Evolutionary conservation across 2,113 vertebrate genomes (phyloP).

Genomic region (Macquaria australasica): DNA sequence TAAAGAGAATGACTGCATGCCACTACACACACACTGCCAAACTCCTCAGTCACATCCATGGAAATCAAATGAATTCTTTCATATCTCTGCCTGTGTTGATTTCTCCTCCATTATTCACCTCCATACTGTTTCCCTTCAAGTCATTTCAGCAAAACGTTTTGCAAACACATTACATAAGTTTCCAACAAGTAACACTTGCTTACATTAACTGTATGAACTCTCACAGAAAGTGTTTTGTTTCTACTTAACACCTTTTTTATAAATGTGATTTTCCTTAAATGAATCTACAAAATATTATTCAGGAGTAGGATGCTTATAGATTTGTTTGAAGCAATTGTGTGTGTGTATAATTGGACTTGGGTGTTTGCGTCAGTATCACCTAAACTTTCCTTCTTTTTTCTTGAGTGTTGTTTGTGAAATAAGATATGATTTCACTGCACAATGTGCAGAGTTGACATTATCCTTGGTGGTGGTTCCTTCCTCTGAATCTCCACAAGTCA

Average conservation of each 20-base stretch:
- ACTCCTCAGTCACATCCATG: conserved; percentile 8
- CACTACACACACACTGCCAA: not conserved
- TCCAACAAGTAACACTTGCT: conserved; percentile 39
- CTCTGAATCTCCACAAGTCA: not conserved
- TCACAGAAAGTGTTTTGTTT: conserved; percentile 40
- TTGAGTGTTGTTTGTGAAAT: not conserved
- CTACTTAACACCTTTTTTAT: conserved; percentile 1
- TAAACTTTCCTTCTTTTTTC: not conserved
- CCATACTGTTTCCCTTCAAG: not conserved
- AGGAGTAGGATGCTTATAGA: conserved; percentile 36
- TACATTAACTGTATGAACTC: conserved; percentile 21
- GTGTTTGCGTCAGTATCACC: not conserved
- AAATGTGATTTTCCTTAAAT: not conserved
- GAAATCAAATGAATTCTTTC: not conserved
- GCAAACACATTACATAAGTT: conserved; percentile 25
- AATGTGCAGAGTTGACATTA: not conserved
- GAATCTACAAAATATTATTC: not conserved
- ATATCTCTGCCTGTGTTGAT: conserved; percentile 21
- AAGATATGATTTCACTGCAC: too few relatives aligned
- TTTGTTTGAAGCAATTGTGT: conserved; percentile 80
- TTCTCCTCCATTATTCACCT: conserved; percentile 10
- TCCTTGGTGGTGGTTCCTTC: not conserved
- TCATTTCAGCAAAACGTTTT: conserved; percentile 26
- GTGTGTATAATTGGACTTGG: conserved; percentile 28
- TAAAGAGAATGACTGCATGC: conserved; percentile 54